phyloP scores from a whole-genome alignment of 2,113 vertebrate species.

The Columba livia region DNA sequence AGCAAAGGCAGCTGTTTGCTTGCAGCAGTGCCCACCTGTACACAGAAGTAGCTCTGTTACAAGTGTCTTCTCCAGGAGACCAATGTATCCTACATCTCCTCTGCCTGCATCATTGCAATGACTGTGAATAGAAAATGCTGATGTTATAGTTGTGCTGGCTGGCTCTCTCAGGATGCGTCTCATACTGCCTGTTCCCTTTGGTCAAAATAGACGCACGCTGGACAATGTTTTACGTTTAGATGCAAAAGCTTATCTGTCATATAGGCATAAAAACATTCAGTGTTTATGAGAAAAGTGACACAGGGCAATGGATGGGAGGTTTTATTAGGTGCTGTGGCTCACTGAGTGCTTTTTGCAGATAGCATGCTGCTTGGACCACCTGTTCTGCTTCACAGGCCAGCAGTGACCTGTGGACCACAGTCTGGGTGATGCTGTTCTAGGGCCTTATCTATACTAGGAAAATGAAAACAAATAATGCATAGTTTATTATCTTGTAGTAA shows the following conservation, averaged over 20 bases:
- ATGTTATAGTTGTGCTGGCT: background rate
- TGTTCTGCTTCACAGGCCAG: background rate
- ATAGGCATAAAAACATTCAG: background rate
- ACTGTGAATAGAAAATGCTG: background rate
- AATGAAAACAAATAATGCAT: slow-evolving; percentile 32
- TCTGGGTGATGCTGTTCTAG: background rate
- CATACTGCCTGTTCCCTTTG: background rate
- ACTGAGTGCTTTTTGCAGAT: background rate
- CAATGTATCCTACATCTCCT: background rate
- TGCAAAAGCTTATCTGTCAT: background rate
- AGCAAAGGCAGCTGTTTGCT: background rate
- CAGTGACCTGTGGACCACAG: background rate
- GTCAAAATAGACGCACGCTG: background rate
- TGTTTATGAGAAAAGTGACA: background rate
- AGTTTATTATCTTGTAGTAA: background rate
- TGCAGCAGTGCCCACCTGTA: background rate
- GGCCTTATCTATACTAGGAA: slow-evolving; percentile 16
- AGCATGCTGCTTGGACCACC: background rate
- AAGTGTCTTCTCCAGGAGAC: background rate
- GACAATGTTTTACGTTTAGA: background rate
- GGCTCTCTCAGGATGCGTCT: background rate
- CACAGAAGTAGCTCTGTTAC: background rate
- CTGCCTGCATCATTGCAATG: background rate
- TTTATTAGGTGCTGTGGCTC: background rate
- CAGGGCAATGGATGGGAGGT: background rate